These are phyloP conservation scores for Pollachius pollachius DNA, from an alignment of 2,113 vertebrate genomes.

Conservation along the genomic window DNA sequence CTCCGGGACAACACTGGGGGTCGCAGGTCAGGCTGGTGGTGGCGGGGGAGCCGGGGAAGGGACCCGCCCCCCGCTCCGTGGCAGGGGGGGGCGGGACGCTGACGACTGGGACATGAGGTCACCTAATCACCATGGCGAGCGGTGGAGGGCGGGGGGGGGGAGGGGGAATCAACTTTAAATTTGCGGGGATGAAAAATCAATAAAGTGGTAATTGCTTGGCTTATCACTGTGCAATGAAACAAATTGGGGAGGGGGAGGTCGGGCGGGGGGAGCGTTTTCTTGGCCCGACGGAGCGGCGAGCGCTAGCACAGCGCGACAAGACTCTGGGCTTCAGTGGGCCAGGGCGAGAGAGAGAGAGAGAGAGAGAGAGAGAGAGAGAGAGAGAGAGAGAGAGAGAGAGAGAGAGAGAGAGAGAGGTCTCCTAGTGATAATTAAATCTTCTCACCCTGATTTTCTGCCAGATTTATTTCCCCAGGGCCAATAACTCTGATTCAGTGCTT, in stretches of 20 bases:
- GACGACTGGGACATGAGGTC: conserved; percentile 63
- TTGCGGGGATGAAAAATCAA: conserved; percentile 98
- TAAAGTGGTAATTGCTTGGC: conserved; percentile 97
- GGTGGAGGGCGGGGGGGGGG: conserved; percentile 41
- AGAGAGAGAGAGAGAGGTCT: conserved; percentile 71
- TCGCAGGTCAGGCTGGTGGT: conserved; percentile 42
- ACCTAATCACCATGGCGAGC: conserved; percentile 55
- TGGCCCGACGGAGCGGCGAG: conserved; percentile 47
- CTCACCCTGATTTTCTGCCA: conserved; percentile 98
- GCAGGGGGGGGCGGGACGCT: conserved; percentile 68
- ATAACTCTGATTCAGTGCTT: conserved; percentile 84
- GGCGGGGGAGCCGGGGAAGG: conserved; percentile 9
- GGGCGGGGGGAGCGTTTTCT: conserved; percentile 54
- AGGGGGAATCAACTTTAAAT: conserved; percentile 86
- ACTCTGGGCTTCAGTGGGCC: conserved; percentile 68
- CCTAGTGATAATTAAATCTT: conserved; percentile 97
- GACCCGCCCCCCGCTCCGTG: conserved; percentile 72
- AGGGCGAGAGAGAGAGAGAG: conserved; percentile 51
- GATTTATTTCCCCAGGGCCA: conserved; percentile 96
- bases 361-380: no score
- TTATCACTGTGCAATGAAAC: conserved; percentile 85
- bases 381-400: background rate
- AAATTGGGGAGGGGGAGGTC: conserved; percentile 82
- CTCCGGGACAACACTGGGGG: conserved; percentile 82
- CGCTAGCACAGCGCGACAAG: conserved; percentile 25